Base-by-base conservation (phyloP, 2,113 vertebrate species). In the Calyptommatus sinebrachiatus region DNA sequence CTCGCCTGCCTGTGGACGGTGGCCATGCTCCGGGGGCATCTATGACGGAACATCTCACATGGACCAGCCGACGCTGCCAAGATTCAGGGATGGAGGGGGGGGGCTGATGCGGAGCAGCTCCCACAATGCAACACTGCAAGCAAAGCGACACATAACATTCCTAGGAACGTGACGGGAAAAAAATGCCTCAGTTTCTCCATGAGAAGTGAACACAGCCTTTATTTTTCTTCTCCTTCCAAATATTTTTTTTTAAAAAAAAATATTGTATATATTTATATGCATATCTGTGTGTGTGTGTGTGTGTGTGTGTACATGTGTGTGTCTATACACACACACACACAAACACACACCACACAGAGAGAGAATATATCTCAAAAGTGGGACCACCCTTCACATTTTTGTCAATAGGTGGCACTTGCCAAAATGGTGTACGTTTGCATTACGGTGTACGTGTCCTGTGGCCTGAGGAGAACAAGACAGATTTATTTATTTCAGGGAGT, bases 1-100 rank as follows among this genome's bases (percentile, higher is more conserved):
- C 86, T 94, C 78, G 28, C 71, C 0, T 61, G 89, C 0, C 45
- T 94, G 73, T 97, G 96, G 96, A 96, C 88, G 2, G 86, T 77
- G 29, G 84, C 89, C 0, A 83, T 94, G 79, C 28, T 92, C 31
- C 24, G 45, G 3, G 84, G 78, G 35, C 89, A 78, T 2, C 95
- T 95, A 91, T 98, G 96, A 97, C 92, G 60, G 53, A 71, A 2
- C 24, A 31, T 1, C n/a, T 24, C 1, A 63, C 5, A 0, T 1
- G 0, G 1, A 48, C 0, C 0, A 29, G 57, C 53, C 18, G 1
- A 67, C 48, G 6, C 74, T 26, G 0, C 0, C 66, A 79, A 75
- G 78, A 83, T 90, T 62, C 7, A 0, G 77, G 80, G 75, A 78
- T 60, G 53, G 68, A 35, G 61, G 28, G 66, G 18, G 46, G 63